A percentile compares a stretch with the other conserved stretches of the same genome.
Conservation (phyloP, 2,888 invertebrate genomes). For the Pristionchus entomophagus region DNA sequence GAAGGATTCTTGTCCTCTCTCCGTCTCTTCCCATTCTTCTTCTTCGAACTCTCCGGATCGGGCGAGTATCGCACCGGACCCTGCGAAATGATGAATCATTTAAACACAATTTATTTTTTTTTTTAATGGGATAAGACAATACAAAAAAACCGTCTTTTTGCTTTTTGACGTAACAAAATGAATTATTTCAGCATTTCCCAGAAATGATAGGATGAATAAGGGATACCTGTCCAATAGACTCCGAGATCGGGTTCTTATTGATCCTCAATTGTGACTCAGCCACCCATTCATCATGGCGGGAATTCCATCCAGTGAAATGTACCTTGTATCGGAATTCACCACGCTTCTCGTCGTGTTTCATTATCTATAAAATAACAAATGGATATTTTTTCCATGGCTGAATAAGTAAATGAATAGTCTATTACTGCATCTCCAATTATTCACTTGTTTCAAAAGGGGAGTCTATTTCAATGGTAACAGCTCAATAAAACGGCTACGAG, state of each 20-base stretch:
- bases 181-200: not conserved
- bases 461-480: not conserved
- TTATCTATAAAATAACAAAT: not conserved
- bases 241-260: not conserved
- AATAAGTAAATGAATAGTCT: not conserved
- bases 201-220: not conserved
- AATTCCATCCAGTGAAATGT: constrained; percentile 35
- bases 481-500: not conserved
- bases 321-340: constrained; percentile 39
- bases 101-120: not conserved
- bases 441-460: not conserved
- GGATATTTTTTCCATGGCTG: not conserved
- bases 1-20: not conserved
- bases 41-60: constrained; percentile 27
- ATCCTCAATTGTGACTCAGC: constrained; percentile 37
- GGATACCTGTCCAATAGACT: not conserved
- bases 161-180: no score
- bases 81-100: not conserved
- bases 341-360: constrained; percentile 7
- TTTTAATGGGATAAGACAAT: no score
- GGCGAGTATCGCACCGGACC: constrained; percentile 34
- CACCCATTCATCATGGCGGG: constrained; percentile 40
- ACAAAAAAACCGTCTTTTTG: no score
- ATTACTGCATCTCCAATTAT: no score
- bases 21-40: constrained; percentile 24